Conservation (phyloP, 2,113 vertebrate genomes). For the Rhadina sibilatrix region DNA sequence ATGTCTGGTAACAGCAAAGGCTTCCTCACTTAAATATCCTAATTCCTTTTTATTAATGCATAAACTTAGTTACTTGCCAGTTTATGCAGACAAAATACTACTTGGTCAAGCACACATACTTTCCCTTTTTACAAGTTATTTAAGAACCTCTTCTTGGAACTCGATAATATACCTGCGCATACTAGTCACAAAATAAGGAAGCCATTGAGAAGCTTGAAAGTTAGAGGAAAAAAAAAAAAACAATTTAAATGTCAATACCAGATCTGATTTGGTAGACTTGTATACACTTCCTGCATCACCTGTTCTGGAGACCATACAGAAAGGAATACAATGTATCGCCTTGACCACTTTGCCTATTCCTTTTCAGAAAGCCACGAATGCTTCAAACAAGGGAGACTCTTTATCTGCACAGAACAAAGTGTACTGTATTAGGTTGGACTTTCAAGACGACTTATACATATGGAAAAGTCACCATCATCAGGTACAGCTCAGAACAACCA, state of each 20-base stretch:
- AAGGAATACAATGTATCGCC: background rate
- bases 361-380: background rate
- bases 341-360: background rate
- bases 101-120: background rate
- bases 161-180: background rate
- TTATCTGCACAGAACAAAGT: background rate
- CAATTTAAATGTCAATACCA: background rate
- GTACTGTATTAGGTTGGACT: fast-evolving
- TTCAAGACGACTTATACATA: background rate
- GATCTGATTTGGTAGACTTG: background rate
- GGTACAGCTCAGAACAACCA: background rate
- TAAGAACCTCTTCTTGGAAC: background rate
- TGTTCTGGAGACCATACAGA: background rate
- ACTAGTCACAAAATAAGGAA: background rate
- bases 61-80: background rate
- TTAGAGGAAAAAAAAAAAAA: background rate
- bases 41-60: background rate
- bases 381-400: background rate
- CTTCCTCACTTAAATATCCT: background rate
- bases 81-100: background rate
- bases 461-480: background rate
- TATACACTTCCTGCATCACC: background rate
- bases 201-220: background rate
- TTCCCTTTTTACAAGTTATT: background rate
- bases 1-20: background rate